Percentiles rank a stretch among this genome's conserved stretches.
Evolutionary conservation across 2,113 vertebrate species (phyloP).

Genomic region (Chlamydotis undulata): DNA sequence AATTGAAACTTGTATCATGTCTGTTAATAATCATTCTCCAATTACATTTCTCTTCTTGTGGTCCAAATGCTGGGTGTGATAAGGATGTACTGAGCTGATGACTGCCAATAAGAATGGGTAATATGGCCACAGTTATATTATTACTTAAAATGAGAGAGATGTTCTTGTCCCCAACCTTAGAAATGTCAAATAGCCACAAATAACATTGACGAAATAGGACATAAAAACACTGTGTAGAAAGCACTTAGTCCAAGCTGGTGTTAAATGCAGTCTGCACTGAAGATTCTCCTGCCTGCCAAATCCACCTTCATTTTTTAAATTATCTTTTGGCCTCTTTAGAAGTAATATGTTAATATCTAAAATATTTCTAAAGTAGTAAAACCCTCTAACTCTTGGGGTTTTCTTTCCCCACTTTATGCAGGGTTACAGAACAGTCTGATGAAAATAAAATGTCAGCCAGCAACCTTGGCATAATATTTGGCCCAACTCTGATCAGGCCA

Average conservation of each 20-base stretch:
- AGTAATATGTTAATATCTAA: not conserved
- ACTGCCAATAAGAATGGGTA: not conserved
- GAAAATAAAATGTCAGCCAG: conserved; percentile 99
- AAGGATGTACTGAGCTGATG: not conserved
- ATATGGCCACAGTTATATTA: not conserved
- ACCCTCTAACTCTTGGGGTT: not conserved
- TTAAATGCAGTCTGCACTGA: not conserved
- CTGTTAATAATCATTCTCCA: not conserved
- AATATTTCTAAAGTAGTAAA: not conserved
- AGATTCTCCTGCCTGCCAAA: not conserved
- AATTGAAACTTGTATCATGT: not conserved
- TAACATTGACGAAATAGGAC: not conserved
- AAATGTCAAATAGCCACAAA: not conserved
- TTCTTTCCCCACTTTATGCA: conserved; percentile 20
- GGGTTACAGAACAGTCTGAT: conserved; percentile 88
- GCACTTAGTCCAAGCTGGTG: not conserved
- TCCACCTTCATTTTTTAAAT: not conserved
- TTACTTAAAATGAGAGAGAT: not conserved
- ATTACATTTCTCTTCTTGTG: not conserved
- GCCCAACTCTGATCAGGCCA: conserved; percentile 93
- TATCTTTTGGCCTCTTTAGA: not conserved
- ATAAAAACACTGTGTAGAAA: not conserved
- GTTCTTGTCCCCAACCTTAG: not conserved
- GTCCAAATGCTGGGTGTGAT: not conserved
- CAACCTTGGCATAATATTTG: conserved; percentile 97